These are phyloP conservation scores for Erynnis tages DNA, from an alignment of 2,888 invertebrate species.

Conservation along the genomic window DNA sequence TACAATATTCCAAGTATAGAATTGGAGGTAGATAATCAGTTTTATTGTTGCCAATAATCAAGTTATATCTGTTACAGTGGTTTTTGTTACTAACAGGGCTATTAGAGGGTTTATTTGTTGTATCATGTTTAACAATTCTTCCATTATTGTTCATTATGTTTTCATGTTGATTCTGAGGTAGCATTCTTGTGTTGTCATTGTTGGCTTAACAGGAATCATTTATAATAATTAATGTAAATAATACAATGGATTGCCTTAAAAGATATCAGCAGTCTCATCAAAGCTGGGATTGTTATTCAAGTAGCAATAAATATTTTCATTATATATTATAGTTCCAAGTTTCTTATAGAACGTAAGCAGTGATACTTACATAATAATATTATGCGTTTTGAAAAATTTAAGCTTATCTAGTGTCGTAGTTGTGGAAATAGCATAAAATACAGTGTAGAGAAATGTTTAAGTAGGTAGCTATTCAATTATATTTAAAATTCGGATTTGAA, in stretches of 20 bases:
- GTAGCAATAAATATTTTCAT: conserved; percentile 1
- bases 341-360: too few species aligned
- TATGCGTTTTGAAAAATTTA: background rate
- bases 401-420: background rate
- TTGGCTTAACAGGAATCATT: background rate
- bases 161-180: background rate
- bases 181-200: conserved; percentile 14
- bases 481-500: conserved; percentile 5
- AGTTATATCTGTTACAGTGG: conserved; percentile 13
- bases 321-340: background rate
- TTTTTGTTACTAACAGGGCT: conserved; percentile 19
- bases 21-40: conserved; percentile 31
- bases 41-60: conserved; percentile 15
- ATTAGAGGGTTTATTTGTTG: conserved; percentile 7
- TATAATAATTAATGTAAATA: background rate
- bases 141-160: background rate
- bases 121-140: conserved; percentile 5
- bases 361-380: too few species aligned
- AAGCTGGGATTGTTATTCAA: background rate
- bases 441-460: background rate
- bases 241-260: background rate
- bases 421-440: background rate
- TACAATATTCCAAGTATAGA: conserved; percentile 43
- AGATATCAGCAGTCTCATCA: background rate
- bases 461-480: conserved; percentile 7